These are phyloP conservation scores for Stomatorhinus ivindoensis DNA, from an alignment of 2,113 vertebrate genomes.

Conservation along the genomic window DNA sequence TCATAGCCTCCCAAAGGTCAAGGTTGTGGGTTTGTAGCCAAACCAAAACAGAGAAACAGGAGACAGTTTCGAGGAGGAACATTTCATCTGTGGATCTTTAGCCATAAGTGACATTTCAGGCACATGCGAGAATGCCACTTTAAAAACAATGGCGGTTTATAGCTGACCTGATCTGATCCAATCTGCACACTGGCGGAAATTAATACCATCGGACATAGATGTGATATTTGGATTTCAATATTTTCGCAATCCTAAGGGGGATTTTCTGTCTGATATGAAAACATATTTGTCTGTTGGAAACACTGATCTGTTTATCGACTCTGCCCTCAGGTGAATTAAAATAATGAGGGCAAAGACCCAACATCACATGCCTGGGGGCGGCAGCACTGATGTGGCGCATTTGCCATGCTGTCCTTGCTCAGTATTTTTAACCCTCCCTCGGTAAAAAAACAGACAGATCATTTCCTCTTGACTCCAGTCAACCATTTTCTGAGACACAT, in stretches of 20 bases:
- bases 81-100: not conserved
- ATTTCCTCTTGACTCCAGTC: conserved; percentile 3
- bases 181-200: conserved; percentile 4
- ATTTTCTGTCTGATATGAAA: conserved; percentile 32
- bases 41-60: not conserved
- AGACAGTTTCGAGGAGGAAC: not conserved
- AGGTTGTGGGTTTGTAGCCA: not conserved
- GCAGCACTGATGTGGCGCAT: too few species aligned
- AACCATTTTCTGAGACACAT: conserved; percentile 1
- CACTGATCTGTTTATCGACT: not conserved
- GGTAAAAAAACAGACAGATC: not conserved
- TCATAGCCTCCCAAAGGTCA: not conserved
- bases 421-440: too few species aligned
- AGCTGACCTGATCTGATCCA: not conserved
- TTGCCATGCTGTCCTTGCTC: not conserved
- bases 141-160: not conserved
- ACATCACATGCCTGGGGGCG: not conserved
- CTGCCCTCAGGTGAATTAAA: not conserved
- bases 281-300: conserved; percentile 12
- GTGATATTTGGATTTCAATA: conserved; percentile 7
- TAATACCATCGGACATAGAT: not conserved
- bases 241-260: not conserved
- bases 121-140: not conserved
- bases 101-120: not conserved
- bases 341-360: not conserved